A percentile compares a stretch with the other conserved stretches of the same genome.
Conservation (phyloP, 1,140 invertebrate genomes). For the Pemphigus obesinymphae region DNA sequence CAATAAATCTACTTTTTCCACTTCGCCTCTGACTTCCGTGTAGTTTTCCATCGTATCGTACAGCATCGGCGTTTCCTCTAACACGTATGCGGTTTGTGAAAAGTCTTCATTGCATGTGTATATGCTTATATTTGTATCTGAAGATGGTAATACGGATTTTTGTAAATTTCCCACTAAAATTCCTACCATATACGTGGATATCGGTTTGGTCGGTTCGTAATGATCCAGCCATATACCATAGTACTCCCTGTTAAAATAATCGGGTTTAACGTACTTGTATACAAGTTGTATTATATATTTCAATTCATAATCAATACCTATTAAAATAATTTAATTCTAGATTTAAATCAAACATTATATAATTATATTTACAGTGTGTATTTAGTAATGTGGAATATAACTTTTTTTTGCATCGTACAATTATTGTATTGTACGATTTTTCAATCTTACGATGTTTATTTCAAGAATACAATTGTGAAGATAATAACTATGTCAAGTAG, state of each 20-base stretch:
- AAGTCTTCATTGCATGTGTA: slow-evolving; percentile 67
- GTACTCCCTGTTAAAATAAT: not conserved
- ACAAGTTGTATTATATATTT: too few species aligned
- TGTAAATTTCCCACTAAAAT: slow-evolving; percentile 60
- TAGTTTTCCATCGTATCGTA: slow-evolving; percentile 44
- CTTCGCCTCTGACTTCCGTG: slow-evolving; percentile 39
- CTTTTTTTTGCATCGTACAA: too few species aligned
- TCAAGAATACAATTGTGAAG: too few species aligned
- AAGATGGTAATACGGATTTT: slow-evolving; percentile 47
- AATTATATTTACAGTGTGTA: too few species aligned
- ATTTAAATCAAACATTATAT: too few species aligned
- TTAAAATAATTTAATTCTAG: too few species aligned
- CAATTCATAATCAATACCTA: too few species aligned
- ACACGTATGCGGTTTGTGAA: slow-evolving; percentile 47
- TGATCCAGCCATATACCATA: not conserved
- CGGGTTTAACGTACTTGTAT: too few species aligned
- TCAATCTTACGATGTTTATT: too few species aligned
- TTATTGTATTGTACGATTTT: too few species aligned
- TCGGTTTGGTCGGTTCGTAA: slow-evolving; percentile 50
- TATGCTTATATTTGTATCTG: slow-evolving; percentile 56
- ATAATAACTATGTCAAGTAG: too few species aligned
- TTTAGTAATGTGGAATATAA: too few species aligned
- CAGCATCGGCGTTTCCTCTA: slow-evolving; percentile 51
- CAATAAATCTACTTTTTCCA: slow-evolving; percentile 59
- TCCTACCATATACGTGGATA: slow-evolving; percentile 74